Evolutionary conservation across 1,140 invertebrate species (phyloP), one percentile per base, ranked within the genome.

Genomic region (Cotesia chilonis): DNA sequence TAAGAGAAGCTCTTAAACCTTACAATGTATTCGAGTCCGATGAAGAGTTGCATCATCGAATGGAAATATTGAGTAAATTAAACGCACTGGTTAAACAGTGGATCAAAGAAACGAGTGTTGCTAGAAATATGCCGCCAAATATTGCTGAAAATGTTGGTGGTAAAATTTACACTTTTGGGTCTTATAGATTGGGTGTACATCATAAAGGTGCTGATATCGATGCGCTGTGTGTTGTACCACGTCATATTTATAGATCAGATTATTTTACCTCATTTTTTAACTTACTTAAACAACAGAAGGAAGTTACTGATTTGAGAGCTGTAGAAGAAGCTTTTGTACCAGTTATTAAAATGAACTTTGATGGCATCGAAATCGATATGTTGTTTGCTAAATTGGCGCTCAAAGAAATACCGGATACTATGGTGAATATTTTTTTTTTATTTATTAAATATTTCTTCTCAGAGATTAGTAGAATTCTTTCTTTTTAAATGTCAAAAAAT

Each of bases 311-410:
- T 78, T 86, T 96, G 64, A 85, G 93, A 82, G 92, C 96, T 1
- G 97, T 99, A 7, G 97, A 99, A 87, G 98, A 99, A 86, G 98
- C 98, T 0, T 99, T 96, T 89, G 98, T 99, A 68, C 98, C 98
- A 17, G 96, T 99, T 3, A 99, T 99, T 66, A 99, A 99, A 89
- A 97, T 99, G 95, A 96, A 96, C 82, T 99, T 99, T 88, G 95
- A 98, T 89, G 96, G 96, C 28, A 99, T 99, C 78, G 98, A 99
- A 89, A 96, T 98, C 74, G 98, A 99, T 90, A 94, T 99, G 92
- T 85, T 99, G 63, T 99, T 99, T 88, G 97, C 98, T 0, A 90
- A 95, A 73, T 87, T 99, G 52, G 94, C 96, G 17, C 87, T 98
- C 0, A 98, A 98, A 83, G 95, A 97, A 87, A 96, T 99, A 84